These are phyloP conservation scores for Pachyramphus minor DNA, from an alignment of 2,113 vertebrate species.

Conservation along the genomic window DNA sequence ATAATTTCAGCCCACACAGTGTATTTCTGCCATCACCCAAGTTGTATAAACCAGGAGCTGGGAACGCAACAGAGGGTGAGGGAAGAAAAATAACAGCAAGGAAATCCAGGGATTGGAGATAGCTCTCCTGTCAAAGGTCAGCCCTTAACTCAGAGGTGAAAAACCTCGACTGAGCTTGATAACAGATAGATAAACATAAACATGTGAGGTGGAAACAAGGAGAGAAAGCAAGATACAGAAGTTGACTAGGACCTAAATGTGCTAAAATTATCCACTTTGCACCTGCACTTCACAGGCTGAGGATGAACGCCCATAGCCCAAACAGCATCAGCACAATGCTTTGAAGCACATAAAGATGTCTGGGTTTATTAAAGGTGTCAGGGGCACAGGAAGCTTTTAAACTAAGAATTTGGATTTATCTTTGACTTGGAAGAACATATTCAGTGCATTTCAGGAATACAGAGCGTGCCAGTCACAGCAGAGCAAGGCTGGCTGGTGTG, in stretches of 20 bases:
- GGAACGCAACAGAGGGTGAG: rapidly evolving
- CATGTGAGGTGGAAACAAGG: neutral
- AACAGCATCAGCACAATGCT: neutral
- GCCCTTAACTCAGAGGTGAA: neutral
- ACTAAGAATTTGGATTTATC: neutral
- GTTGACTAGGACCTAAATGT: neutral
- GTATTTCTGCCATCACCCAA: neutral
- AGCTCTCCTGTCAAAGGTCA: neutral
- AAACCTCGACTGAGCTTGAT: rapidly evolving
- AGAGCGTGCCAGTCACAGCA: neutral
- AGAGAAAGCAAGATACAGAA: neutral
- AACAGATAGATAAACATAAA: neutral
- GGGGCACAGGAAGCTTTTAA: neutral
- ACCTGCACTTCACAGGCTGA: neutral
- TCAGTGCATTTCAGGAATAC: neutral
- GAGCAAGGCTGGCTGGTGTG: neutral
- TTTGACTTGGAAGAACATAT: neutral
- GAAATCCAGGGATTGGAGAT: neutral
- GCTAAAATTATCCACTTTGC: neutral
- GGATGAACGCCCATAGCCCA: neutral
- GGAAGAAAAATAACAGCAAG: neutral
- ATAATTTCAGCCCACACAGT: rapidly evolving
- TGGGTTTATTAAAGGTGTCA: neutral
- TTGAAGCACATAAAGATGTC: rapidly evolving
- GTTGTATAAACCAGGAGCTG: neutral